Evolutionary conservation across 2,797 vertebrate genomes (phyloP).

Genomic region (Crotalus adamanteus): DNA sequence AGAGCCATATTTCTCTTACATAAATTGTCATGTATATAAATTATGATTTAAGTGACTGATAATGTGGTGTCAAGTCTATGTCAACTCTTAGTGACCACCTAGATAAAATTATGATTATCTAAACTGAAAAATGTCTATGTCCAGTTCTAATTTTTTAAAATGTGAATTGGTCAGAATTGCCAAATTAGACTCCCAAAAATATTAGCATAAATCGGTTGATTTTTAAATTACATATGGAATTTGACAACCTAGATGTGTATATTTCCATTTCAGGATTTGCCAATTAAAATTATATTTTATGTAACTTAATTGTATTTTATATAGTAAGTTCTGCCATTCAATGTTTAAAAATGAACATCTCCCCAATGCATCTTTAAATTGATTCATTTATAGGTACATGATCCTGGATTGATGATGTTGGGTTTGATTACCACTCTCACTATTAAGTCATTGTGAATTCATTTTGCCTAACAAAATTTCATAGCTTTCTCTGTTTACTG

Average conservation of each 20-base stretch:
- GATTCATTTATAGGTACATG: background rate
- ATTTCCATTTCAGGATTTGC: background rate
- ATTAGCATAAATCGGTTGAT: background rate
- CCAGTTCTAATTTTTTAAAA: background rate
- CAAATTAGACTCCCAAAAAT: background rate
- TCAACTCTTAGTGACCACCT: background rate
- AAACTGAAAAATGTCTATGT: background rate
- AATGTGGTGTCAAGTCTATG: background rate
- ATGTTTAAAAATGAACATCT: background rate
- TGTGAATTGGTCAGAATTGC: background rate
- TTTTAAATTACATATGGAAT: background rate
- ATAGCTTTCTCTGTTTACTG: background rate
- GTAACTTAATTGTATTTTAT: background rate
- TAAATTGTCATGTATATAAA: background rate
- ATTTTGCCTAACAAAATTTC: background rate
- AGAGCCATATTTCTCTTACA: background rate
- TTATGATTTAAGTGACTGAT: background rate
- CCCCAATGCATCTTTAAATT: background rate
- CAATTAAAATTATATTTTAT: background rate
- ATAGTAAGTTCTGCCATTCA: background rate
- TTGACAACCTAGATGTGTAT: background rate
- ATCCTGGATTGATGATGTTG: background rate
- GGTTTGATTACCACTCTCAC: background rate
- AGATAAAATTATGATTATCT: background rate
- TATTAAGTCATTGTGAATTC: background rate